Conservation (phyloP, 23 tunicate genomes). For the Trididemnum nubilum region DNA sequence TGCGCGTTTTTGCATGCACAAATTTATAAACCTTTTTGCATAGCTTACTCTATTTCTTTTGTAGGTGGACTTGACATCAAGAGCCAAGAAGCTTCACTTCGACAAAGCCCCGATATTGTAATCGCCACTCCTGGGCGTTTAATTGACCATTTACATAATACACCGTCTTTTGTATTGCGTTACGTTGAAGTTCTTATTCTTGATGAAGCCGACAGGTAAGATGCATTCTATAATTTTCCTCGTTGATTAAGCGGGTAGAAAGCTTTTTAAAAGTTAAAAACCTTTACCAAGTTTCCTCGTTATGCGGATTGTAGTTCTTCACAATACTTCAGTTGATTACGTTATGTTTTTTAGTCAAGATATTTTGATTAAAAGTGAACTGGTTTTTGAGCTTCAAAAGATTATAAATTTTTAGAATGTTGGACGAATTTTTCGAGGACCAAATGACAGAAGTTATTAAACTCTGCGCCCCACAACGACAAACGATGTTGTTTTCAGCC, state of each 20-base stretch:
- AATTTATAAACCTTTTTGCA: background rate
- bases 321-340: too few species aligned
- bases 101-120: slow-evolving; percentile 85
- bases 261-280: slow-evolving; percentile 1
- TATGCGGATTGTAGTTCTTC: background rate
- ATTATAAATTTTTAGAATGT: slow-evolving; percentile 85
- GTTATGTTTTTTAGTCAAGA: too few species aligned
- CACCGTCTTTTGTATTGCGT: slow-evolving; percentile 75
- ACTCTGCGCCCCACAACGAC: slow-evolving; percentile 77
- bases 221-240: too few species aligned
- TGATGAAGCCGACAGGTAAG: slow-evolving; percentile 95
- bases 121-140: slow-evolving; percentile 95
- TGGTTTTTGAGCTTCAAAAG: too few species aligned
- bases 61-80: slow-evolving; percentile 88
- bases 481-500: slow-evolving; percentile 97
- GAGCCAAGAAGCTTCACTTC: slow-evolving; percentile 81
- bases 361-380: too few species aligned
- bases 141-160: slow-evolving; percentile 96
- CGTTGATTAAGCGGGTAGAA: background rate
- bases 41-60: background rate
- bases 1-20: too few species aligned
- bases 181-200: slow-evolving; percentile 81
- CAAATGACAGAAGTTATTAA: slow-evolving; percentile 97
- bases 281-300: background rate
- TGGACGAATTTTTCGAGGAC: slow-evolving; percentile 93